A percentile compares a stretch with the other conserved stretches of the same genome.
phyloP scores from a whole-genome alignment of 2,797 vertebrate species.

The Pogonophryne albipinna region DNA sequence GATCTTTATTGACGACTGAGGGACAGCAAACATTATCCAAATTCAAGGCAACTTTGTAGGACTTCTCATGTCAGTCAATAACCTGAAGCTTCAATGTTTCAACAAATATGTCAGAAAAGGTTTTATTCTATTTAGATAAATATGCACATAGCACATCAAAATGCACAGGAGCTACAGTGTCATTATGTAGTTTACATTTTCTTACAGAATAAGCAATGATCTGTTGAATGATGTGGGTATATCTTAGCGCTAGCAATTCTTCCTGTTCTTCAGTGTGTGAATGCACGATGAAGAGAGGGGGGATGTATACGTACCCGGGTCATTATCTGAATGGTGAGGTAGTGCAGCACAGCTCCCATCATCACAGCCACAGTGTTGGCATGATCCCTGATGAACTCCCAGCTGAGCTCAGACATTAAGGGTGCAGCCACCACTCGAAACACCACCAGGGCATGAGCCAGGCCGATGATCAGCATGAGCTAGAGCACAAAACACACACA shows the following conservation, averaged over 20 bases:
- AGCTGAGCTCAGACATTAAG: conserved; percentile 71
- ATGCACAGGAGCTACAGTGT: too few relatives aligned
- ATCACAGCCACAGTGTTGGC: conserved; percentile 85
- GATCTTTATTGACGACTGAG: too few relatives aligned
- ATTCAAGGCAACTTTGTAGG: too few relatives aligned
- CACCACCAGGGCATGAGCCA: conserved; percentile 89
- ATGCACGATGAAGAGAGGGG: neutral
- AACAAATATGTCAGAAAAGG: too few relatives aligned
- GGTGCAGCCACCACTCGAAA: conserved; percentile 88
- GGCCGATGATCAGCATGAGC: conserved; percentile 86
- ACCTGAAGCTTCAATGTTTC: too few relatives aligned
- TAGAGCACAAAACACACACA: conserved; percentile 25
- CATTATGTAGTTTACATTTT: too few relatives aligned
- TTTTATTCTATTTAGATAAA: too few relatives aligned
- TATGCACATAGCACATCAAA: too few relatives aligned
- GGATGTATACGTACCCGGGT: conserved; percentile 61
- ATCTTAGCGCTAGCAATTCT: too few relatives aligned
- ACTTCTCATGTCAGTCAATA: too few relatives aligned
- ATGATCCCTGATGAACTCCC: conserved; percentile 78
- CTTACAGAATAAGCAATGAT: too few relatives aligned
- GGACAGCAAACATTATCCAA: too few relatives aligned
- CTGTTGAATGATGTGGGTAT: neutral
- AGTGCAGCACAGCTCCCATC: conserved; percentile 91
- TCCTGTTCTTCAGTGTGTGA: neutral
- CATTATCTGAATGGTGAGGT: conserved; percentile 86